Evolutionary conservation across 1,140 invertebrate species (phyloP).

Genomic region (Drosophila carrolli): DNA sequence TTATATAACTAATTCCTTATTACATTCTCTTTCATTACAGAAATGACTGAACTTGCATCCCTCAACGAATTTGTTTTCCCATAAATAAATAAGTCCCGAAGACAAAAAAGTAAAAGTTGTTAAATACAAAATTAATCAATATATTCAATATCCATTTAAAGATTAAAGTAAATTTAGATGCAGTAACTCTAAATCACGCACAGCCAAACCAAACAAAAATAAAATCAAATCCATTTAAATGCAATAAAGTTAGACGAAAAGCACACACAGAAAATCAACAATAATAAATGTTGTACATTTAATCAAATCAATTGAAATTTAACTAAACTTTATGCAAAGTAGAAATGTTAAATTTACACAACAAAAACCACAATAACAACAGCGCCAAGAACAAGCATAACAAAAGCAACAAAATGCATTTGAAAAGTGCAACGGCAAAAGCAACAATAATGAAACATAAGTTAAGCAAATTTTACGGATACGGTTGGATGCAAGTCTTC

Average conservation of each 20-base stretch:
- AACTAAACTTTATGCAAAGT: slow-evolving; percentile 71
- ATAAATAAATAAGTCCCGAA: slow-evolving; percentile 28
- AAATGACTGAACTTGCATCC: slow-evolving; percentile 33
- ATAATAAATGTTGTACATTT: slow-evolving; percentile 42
- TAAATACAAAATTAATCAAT: slow-evolving; percentile 35
- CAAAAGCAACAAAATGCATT: slow-evolving; percentile 52
- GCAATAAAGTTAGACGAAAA: slow-evolving; percentile 25
- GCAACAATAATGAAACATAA: slow-evolving; percentile 56
- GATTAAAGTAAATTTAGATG: slow-evolving; percentile 53
- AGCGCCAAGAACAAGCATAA: slow-evolving; percentile 35
- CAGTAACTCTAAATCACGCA: slow-evolving; percentile 45
- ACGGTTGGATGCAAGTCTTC: slow-evolving; percentile 80
- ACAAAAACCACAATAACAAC: slow-evolving; percentile 40
- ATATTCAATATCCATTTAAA: slow-evolving; percentile 59
- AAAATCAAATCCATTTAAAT: slow-evolving; percentile 40
- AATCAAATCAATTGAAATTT: slow-evolving; percentile 40
- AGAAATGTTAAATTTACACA: slow-evolving; percentile 74
- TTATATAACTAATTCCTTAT: slow-evolving; percentile 13
- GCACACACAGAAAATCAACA: slow-evolving; percentile 37
- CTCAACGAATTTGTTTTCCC: slow-evolving; percentile 28
- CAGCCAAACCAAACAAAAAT: slow-evolving; percentile 40
- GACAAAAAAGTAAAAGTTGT: slow-evolving; percentile 43
- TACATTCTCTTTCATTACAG: slow-evolving; percentile 41
- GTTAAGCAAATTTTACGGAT: slow-evolving; percentile 48
- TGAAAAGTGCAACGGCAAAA: slow-evolving; percentile 51